These are phyloP conservation scores for Patella depressa DNA, from an alignment of 2,888 invertebrate species.

Conservation along the genomic window DNA sequence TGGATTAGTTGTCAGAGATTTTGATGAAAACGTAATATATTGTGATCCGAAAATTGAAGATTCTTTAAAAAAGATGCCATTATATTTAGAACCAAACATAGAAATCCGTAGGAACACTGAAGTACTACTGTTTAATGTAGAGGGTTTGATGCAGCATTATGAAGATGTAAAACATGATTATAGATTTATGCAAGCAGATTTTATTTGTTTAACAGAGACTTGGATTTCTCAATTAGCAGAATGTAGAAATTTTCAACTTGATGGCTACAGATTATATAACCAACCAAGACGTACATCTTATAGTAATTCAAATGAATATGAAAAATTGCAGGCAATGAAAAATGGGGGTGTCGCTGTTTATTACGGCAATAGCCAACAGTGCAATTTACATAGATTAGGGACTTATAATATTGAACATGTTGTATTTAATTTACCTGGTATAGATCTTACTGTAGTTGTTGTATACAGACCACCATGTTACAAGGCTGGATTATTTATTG, in stretches of 20 bases:
- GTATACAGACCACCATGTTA: neutral
- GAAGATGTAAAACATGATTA: neutral
- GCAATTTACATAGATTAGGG: neutral
- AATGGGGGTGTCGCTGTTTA: neutral
- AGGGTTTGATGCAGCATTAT: neutral
- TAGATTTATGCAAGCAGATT: neutral
- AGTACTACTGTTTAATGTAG: neutral
- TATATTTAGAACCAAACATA: neutral
- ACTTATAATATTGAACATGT: neutral
- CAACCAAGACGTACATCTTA: neutral
- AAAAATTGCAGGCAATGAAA: neutral
- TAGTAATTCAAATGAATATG: neutral
- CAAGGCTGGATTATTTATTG: neutral
- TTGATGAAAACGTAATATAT: neutral
- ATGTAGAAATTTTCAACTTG: neutral
- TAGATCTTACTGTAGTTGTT: neutral
- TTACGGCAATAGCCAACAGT: neutral
- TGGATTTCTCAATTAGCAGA: neutral
- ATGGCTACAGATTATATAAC: neutral
- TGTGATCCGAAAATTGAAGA: neutral
- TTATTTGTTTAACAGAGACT: too few relatives aligned
- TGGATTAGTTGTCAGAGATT: neutral
- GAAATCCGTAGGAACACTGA: too few relatives aligned
- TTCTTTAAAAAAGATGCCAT: neutral
- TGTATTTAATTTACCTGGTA: neutral